Percentiles rank a stretch among this genome's conserved stretches.
These are phyloP conservation scores for Aplocera efformata DNA, from an alignment of 2,888 invertebrate genomes.

Conservation along the genomic window DNA sequence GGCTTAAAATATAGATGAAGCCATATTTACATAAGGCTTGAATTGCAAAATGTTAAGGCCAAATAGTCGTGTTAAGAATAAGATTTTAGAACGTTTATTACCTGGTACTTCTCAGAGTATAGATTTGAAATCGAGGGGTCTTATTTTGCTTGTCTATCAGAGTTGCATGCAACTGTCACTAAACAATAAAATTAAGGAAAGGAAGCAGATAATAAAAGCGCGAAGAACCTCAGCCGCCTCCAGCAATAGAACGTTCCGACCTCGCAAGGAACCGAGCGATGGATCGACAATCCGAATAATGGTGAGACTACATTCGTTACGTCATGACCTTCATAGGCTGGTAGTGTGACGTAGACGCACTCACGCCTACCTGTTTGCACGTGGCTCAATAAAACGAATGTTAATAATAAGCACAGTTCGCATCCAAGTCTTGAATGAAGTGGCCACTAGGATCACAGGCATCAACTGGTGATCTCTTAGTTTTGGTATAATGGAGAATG, in stretches of 20 bases:
- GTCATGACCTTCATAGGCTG: slow-evolving; percentile 71
- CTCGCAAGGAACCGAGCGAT: slow-evolving; percentile 63
- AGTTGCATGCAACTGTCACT: slow-evolving; percentile 36
- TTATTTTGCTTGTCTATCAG: slow-evolving; percentile 25
- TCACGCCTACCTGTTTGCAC: slow-evolving; percentile 65
- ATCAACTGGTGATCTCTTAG: no score
- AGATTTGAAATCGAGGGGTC: slow-evolving; percentile 25
- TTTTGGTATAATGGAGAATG: no score
- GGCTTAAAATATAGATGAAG: slow-evolving; percentile 26
- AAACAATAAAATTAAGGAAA: slow-evolving; percentile 44
- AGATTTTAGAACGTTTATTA: slow-evolving; percentile 33
- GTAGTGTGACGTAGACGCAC: slow-evolving; percentile 60
- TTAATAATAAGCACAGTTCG: slow-evolving; percentile 39
- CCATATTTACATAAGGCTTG: slow-evolving; percentile 34
- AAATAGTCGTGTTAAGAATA: slow-evolving; percentile 31
- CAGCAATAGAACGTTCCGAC: slow-evolving; percentile 58
- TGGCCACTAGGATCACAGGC: no score
- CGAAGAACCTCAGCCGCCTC: slow-evolving; percentile 52
- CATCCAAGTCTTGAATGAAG: slow-evolving; percentile 32
- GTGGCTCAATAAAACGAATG: slow-evolving; percentile 52
- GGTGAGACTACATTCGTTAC: slow-evolving; percentile 62
- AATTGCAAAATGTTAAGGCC: slow-evolving; percentile 39
- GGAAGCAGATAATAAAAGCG: slow-evolving; percentile 49
- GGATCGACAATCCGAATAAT: slow-evolving; percentile 65
- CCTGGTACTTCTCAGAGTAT: slow-evolving; percentile 47